phyloP scores from a whole-genome alignment of 1,140 invertebrate species.

The Drosophila kohkoa region DNA sequence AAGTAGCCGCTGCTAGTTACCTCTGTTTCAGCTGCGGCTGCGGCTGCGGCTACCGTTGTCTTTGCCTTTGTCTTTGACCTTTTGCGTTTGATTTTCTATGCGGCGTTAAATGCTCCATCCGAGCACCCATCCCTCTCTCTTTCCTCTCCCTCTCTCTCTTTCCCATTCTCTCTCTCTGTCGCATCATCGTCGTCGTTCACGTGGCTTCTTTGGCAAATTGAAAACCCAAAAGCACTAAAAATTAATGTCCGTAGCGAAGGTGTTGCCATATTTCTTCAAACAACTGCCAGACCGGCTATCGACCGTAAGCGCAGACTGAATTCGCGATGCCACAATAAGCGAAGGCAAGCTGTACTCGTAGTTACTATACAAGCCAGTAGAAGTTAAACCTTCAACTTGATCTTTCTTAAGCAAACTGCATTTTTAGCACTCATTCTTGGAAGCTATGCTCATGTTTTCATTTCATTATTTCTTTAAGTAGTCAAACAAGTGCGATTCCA shows the following conservation, averaged over 20 bases:
- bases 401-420: no score
- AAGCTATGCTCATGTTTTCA: no score
- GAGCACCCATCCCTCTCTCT: slow-evolving; percentile 1
- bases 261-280: slow-evolving; percentile 61
- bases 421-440: no score
- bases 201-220: slow-evolving; percentile 74
- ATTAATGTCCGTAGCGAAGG: slow-evolving; percentile 79
- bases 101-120: slow-evolving; percentile 70
- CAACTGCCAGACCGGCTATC: slow-evolving; percentile 18
- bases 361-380: not conserved
- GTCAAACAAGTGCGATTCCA: no score
- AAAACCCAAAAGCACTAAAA: slow-evolving; percentile 79
- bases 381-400: no score
- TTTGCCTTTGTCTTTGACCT: slow-evolving; percentile 66
- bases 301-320: not conserved
- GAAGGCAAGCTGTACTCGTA: not conserved
- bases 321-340: not conserved
- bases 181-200: slow-evolving; percentile 47
- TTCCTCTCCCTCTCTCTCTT: not conserved
- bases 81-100: slow-evolving; percentile 77
- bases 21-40: slow-evolving; percentile 14
- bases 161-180: not conserved
- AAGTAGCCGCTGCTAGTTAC: slow-evolving; percentile 47
- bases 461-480: no score
- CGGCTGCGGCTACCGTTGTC: slow-evolving; percentile 2